phyloP scores from a whole-genome alignment of 92 coral and sea anemone genomes.

The Micromussa lordhowensis region DNA sequence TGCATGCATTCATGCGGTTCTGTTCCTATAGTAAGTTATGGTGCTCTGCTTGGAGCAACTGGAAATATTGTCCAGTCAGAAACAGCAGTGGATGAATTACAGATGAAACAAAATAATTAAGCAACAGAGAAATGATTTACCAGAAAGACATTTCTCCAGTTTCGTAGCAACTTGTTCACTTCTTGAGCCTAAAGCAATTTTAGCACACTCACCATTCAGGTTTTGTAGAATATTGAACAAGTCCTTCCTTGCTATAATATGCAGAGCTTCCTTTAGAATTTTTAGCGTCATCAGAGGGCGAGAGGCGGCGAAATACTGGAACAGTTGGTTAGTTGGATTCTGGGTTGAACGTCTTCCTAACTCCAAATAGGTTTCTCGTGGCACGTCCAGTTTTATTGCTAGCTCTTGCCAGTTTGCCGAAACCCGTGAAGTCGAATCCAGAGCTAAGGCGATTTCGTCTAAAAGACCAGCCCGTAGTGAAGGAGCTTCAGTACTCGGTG shows the following conservation, averaged over 20 bases:
- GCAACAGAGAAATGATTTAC: too few relatives aligned
- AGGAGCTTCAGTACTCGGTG: neutral
- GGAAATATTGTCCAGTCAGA: too few relatives aligned
- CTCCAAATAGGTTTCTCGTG: neutral
- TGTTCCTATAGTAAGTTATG: too few relatives aligned
- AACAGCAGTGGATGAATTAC: too few relatives aligned
- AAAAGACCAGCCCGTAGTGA: neutral
- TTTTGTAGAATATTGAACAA: neutral
- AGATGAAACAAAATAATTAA: too few relatives aligned
- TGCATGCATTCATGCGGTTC: too few relatives aligned
- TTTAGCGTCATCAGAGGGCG: constrained; percentile 1
- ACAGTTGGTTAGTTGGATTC: neutral
- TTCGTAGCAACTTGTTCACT: too few relatives aligned
- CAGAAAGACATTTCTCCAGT: too few relatives aligned
- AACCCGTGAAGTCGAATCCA: neutral
- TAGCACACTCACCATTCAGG: too few relatives aligned
- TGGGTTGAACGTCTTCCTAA: neutral
- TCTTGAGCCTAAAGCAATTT: too few relatives aligned
- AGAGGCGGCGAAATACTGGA: neutral
- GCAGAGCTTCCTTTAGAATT: neutral
- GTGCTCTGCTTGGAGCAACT: too few relatives aligned
- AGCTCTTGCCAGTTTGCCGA: neutral
- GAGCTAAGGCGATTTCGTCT: constrained; percentile 5
- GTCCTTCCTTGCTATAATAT: neutral
- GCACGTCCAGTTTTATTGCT: neutral